Conservation (phyloP, 2,797 vertebrate genomes). For the Notolepis coatsorum region DNA sequence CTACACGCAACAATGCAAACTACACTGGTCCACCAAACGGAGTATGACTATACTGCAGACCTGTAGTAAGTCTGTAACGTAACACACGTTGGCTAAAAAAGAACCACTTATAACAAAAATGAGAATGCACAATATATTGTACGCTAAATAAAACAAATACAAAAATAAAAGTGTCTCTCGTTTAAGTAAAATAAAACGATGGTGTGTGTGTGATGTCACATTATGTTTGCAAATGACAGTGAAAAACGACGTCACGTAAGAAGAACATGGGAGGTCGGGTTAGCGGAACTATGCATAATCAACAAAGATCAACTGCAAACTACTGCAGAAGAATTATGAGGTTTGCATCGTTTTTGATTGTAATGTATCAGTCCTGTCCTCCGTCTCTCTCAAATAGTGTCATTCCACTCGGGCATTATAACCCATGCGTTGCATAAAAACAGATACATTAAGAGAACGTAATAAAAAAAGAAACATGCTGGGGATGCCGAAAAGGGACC, state of each 20-base stretch:
- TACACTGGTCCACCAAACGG: constrained; percentile 14
- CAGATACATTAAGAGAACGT: constrained; percentile 48
- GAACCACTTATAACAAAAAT: not conserved
- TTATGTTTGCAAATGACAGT: not conserved
- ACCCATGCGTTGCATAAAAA: not conserved
- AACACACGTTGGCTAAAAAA: not conserved
- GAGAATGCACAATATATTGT: not conserved
- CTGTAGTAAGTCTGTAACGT: too few relatives aligned
- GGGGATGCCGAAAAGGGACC: constrained; percentile 84
- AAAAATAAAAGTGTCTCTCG: not conserved
- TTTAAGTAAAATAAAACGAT: not conserved
- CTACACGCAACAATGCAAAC: constrained; percentile 59
- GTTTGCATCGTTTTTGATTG: not conserved
- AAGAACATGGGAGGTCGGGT: not conserved
- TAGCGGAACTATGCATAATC: not conserved
- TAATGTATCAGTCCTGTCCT: not conserved
- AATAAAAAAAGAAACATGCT: constrained; percentile 56
- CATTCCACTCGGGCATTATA: not conserved
- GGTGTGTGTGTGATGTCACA: not conserved
- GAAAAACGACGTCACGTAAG: not conserved
- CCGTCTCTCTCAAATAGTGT: not conserved
- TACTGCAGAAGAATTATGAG: constrained; percentile 4
- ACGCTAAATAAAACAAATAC: not conserved
- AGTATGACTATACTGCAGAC: not conserved
- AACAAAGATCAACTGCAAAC: constrained; percentile 15